Evolutionary conservation across 2,113 vertebrate species (phyloP), one percentile per base, ranked within the genome.

Genomic region (Ciconia stormi): DNA sequence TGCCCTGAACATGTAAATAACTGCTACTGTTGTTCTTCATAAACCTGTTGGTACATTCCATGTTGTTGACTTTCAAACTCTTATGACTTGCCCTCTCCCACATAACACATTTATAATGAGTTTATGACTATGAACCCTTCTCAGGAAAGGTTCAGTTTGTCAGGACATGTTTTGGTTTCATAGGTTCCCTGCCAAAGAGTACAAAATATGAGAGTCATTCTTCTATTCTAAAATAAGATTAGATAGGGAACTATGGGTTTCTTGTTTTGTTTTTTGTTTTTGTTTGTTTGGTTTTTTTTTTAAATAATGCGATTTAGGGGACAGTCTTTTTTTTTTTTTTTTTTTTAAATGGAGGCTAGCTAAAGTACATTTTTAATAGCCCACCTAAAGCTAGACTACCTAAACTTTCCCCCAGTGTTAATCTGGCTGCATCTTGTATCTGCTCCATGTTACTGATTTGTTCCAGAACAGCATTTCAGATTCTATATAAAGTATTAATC

Each of bases 1-100:
- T 92, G 76, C 93, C 87, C 91, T 62, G 62, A 95, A 89, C 84
- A 13, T 96, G 93, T 97, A 95, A 94, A 95, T 96, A 97, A 91
- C 47, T 74, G 71, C 87, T 71, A 15, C 44, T 66, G 50, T 93
- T 7, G 3, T 73, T 89, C 87, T 95, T 91, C 77, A 82, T 62
- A 63, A 92, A 77, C 69, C 89, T 87, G 36, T 52, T 63, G 67
- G 82, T 96, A 96, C 95, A 87, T 96, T 97, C 94, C 96, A 11
- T 78, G 59, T 83, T 86, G 38, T 85, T 85, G 53, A 42, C 40
- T 96, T 94, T 76, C 83, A 91, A 76, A 77, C 25, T 55, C 53
- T 55, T 94, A 55, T 11, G 36, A 56, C 36, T 74, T 50, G 47
- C 59, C 7, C 6, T 92, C 69, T 96, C 88, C 65, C 55, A 62